Conservation (phyloP, 2,113 vertebrate species). For the Carassius gibelio region DNA sequence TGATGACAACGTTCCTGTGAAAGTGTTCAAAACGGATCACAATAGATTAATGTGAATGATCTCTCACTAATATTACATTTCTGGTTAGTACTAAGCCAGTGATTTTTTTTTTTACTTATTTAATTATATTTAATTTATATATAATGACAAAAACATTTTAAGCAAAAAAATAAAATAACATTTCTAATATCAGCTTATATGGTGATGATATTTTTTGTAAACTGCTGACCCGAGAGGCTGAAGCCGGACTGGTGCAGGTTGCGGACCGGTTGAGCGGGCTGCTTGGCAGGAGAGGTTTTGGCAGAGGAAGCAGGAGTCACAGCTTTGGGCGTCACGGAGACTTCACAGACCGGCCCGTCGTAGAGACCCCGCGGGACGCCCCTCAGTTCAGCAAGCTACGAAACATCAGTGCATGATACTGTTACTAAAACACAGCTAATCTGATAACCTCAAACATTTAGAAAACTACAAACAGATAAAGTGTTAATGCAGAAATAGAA, state of each 20-base stretch:
- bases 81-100: too few species aligned
- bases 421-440: neutral
- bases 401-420: neutral
- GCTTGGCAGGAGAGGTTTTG: constrained; percentile 95
- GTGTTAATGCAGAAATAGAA: too few species aligned
- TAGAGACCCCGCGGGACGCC: constrained; percentile 95
- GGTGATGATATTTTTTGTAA: neutral
- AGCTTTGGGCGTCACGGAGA: constrained; percentile 90
- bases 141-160: too few species aligned
- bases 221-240: constrained; percentile 88
- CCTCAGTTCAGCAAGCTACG: constrained; percentile 91
- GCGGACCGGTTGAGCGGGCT: constrained; percentile 87
- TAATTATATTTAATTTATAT: too few species aligned
- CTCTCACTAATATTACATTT: too few species aligned
- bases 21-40: neutral
- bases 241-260: constrained; percentile 91
- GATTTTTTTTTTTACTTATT: too few species aligned
- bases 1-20: neutral
- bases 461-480: neutral
- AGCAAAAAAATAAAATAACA: too few species aligned
- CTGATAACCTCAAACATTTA: neutral
- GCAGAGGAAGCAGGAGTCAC: constrained; percentile 92
- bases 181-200: too few species aligned
- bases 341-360: constrained; percentile 93
- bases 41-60: too few species aligned